Conservation (phyloP, 1,140 invertebrate genomes). For the Proales similis region DNA sequence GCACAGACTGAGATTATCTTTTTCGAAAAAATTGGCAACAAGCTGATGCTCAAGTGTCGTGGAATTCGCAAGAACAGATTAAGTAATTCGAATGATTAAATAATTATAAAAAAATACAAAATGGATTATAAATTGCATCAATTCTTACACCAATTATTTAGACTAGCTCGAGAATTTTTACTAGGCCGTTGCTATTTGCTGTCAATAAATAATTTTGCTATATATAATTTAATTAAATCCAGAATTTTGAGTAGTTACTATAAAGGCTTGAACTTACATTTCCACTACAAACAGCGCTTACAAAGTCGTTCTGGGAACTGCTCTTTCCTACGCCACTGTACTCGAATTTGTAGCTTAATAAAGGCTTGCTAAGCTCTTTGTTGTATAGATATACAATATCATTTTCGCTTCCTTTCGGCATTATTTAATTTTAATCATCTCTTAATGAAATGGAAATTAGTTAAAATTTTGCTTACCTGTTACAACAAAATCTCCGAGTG, state of each 20-base stretch:
- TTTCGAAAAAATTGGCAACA: too few species aligned
- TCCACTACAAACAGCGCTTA: constrained; percentile 89
- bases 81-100: too few species aligned
- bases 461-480: constrained; percentile 61
- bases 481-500: constrained; percentile 84
- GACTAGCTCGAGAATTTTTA: constrained; percentile 47
- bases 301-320: constrained; percentile 78
- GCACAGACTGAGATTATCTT: too few species aligned
- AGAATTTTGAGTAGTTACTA: constrained; percentile 16
- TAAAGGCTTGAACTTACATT: constrained; percentile 47
- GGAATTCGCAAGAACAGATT: too few species aligned
- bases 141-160: too few species aligned
- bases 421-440: not conserved
- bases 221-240: constrained; percentile 38
- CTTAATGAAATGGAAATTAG: not conserved
- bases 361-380: constrained; percentile 75
- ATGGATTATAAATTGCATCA: too few species aligned
- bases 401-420: constrained; percentile 68
- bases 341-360: constrained; percentile 82
- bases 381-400: constrained; percentile 90
- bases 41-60: too few species aligned
- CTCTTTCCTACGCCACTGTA: constrained; percentile 60
- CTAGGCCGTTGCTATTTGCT: constrained; percentile 87
- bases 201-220: constrained; percentile 79
- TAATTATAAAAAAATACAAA: too few species aligned